Evolutionary conservation across 2,888 invertebrate genomes (phyloP).

Genomic region (Dasypolia templi): DNA sequence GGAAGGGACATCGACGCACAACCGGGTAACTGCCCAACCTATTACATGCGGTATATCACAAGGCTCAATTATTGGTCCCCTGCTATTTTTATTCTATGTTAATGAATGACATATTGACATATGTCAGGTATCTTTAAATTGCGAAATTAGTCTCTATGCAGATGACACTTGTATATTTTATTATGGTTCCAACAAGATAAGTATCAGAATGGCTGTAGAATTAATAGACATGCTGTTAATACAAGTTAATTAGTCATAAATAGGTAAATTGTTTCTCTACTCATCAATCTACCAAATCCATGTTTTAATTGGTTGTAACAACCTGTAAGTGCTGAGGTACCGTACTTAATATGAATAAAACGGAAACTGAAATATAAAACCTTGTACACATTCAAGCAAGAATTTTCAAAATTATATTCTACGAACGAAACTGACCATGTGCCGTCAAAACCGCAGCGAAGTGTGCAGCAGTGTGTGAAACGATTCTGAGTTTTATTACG

Average conservation of each 20-base stretch:
- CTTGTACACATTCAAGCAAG: conserved; percentile 22
- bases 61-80: too few relatives aligned
- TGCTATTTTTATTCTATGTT: too few relatives aligned
- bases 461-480: conserved; percentile 40
- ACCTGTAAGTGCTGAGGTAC: not conserved
- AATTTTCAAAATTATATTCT: conserved; percentile 47
- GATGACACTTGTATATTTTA: too few relatives aligned
- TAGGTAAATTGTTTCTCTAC: not conserved
- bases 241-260: not conserved
- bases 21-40: too few relatives aligned
- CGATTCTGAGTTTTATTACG: conserved; percentile 60
- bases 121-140: too few relatives aligned
- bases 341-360: conserved; percentile 3
- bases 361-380: conserved; percentile 13
- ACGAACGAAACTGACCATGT: conserved; percentile 63
- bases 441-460: conserved; percentile 50
- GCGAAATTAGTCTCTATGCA: too few relatives aligned
- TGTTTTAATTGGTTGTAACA: not conserved
- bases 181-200: too few relatives aligned
- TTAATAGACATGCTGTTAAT: conserved; percentile 7
- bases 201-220: conserved; percentile 9
- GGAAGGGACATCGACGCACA: too few relatives aligned
- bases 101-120: too few relatives aligned
- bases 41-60: too few relatives aligned
- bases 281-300: not conserved